Conservation (phyloP, 2,797 vertebrate genomes). For the Phrynocephalus forsythii region DNA sequence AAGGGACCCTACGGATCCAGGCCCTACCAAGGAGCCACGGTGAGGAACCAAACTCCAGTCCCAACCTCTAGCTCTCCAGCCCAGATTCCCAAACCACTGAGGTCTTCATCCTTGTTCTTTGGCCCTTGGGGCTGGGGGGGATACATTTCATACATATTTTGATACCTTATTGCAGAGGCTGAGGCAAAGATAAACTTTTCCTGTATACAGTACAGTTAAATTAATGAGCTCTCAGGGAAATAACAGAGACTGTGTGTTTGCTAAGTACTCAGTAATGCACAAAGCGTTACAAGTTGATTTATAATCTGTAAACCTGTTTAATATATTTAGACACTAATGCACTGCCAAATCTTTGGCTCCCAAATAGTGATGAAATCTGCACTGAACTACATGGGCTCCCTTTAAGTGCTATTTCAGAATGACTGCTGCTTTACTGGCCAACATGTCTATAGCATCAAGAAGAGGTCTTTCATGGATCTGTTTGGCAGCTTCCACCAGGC, state of each 20-base stretch:
- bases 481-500: slow-evolving; percentile 17
- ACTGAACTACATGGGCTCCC: accelerated
- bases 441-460: slow-evolving; percentile 52
- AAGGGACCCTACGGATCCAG: no score
- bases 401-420: neutral
- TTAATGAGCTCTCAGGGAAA: neutral
- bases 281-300: neutral
- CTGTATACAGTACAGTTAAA: neutral
- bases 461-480: slow-evolving; percentile 29
- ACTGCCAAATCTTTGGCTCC: neutral
- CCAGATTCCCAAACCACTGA: neutral
- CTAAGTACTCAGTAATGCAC: neutral
- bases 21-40: no score
- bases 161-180: neutral
- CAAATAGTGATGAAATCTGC: neutral
- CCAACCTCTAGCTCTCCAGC: no score
- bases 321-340: neutral
- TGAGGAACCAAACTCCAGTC: no score
- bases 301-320: neutral
- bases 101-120: neutral
- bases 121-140: neutral
- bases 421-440: neutral
- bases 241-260: neutral
- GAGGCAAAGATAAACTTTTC: neutral
- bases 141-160: neutral